Conservation (phyloP, 1,140 invertebrate genomes). For the Pogonomyrmex barbatus region DNA sequence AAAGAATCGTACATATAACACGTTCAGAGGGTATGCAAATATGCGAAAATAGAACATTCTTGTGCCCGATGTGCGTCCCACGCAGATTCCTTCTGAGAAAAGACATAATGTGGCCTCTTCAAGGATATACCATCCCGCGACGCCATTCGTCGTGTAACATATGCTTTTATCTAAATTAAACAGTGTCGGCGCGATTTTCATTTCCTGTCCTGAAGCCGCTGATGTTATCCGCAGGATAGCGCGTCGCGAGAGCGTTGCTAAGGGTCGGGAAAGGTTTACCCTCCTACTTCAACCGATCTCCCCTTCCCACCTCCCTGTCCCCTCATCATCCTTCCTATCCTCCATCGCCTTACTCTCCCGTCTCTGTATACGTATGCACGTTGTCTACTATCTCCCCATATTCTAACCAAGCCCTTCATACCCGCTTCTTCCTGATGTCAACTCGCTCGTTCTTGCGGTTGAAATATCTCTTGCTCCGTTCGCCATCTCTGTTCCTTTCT, state of each 20-base stretch:
- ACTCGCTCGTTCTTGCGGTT: constrained; percentile 60
- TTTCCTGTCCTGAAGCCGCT: constrained; percentile 85
- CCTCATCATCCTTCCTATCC: constrained; percentile 58
- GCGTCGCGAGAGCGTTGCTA: constrained; percentile 81
- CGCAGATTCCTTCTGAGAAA: constrained; percentile 35
- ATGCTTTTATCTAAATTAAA: constrained; percentile 88
- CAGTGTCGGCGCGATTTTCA: constrained; percentile 87
- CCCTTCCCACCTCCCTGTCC: constrained; percentile 54
- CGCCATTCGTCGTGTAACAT: constrained; percentile 82
- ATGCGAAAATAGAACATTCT: constrained; percentile 12
- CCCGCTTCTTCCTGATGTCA: constrained; percentile 63
- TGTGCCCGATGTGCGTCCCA: not conserved
- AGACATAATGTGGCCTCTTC: constrained; percentile 46
- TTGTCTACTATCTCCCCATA: constrained; percentile 81
- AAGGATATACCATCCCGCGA: constrained; percentile 33
- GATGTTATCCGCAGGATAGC: constrained; percentile 86
- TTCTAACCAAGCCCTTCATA: constrained; percentile 80
- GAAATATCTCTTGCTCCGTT: constrained; percentile 57
- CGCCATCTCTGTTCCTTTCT: constrained; percentile 28
- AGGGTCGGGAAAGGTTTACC: constrained; percentile 80
- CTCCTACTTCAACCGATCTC: constrained; percentile 67
- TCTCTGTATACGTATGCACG: constrained; percentile 73
- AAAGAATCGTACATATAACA: not conserved
- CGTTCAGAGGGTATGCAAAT: not conserved
- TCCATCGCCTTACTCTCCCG: constrained; percentile 63